These are phyloP conservation scores for Chamaea fasciata DNA, from an alignment of 2,113 vertebrate genomes.

Conservation along the genomic window DNA sequence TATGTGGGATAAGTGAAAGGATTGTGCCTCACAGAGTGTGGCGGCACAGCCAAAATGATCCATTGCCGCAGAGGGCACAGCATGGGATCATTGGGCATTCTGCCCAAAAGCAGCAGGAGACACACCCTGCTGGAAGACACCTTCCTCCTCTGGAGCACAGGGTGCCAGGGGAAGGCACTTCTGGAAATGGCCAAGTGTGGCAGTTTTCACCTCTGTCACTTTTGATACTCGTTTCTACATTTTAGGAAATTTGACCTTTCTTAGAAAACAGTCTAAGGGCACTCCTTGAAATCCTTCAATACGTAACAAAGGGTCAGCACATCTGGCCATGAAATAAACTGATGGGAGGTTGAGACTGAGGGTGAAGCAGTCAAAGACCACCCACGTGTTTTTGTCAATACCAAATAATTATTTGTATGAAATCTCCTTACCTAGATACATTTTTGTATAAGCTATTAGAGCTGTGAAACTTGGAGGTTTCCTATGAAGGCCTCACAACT, in stretches of 20 bases:
- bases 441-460: neutral
- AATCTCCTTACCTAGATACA: neutral
- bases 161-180: no score
- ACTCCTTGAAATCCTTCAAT: neutral
- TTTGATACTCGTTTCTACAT: neutral
- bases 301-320: neutral
- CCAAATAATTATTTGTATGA: neutral
- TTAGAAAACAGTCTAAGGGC: neutral
- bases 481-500: neutral
- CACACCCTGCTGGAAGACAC: fast-evolving
- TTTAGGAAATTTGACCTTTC: neutral
- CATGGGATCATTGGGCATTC: neutral
- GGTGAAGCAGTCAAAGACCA: neutral
- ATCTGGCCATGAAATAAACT: neutral
- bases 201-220: neutral
- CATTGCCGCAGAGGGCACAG: no score
- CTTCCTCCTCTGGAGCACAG: neutral
- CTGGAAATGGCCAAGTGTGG: neutral
- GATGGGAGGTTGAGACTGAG: neutral
- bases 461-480: neutral
- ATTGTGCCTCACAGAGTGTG: neutral
- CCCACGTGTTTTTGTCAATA: neutral
- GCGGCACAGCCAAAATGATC: neutral
- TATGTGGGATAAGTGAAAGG: neutral
- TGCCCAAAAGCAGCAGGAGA: neutral